phyloP scores from a whole-genome alignment of 1,140 invertebrate species.

The Eumaeus atala region DNA sequence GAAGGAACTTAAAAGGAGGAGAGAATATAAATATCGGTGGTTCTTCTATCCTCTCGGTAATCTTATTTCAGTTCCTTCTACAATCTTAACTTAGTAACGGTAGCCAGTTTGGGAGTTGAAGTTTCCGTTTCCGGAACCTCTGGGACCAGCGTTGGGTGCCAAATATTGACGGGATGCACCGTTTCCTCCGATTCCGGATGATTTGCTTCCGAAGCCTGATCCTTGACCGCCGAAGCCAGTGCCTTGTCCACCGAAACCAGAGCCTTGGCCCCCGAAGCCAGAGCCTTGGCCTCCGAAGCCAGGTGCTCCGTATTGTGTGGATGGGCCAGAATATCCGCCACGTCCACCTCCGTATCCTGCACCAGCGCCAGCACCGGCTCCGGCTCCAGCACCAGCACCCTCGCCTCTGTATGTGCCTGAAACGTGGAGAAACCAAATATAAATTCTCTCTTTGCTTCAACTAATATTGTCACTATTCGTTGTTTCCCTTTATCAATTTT shows the following conservation, averaged over 20 bases:
- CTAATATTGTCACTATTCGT: neutral
- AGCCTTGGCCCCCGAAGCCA: slow-evolving; percentile 24
- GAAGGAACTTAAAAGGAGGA: neutral
- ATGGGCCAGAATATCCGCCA: slow-evolving; percentile 23
- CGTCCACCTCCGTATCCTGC: slow-evolving; percentile 20
- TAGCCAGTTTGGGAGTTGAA: slow-evolving; percentile 63
- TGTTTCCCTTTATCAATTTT: neutral
- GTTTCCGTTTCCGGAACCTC: slow-evolving; percentile 57
- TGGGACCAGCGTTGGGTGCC: slow-evolving; percentile 49
- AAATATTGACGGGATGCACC: slow-evolving; percentile 59
- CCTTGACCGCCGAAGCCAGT: slow-evolving; percentile 22
- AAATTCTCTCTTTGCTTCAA: neutral
- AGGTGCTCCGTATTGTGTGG: slow-evolving; percentile 25
- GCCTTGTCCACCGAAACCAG: slow-evolving; percentile 9
- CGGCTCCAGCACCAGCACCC: slow-evolving; percentile 41
- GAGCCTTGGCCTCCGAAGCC: slow-evolving; percentile 31
- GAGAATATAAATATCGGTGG: slow-evolving; percentile 22
- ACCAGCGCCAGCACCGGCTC: neutral
- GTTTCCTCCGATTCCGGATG: slow-evolving; percentile 10
- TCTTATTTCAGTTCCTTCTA: neutral
- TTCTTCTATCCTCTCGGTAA: slow-evolving; percentile 9
- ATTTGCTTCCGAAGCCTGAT: slow-evolving; percentile 23
- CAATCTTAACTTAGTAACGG: slow-evolving; percentile 41
- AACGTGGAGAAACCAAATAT: slow-evolving; percentile 1
- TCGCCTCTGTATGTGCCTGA: slow-evolving; percentile 60